Conservation (phyloP, 92 coral and sea anemone genomes). For the Actinernus sp. region DNA sequence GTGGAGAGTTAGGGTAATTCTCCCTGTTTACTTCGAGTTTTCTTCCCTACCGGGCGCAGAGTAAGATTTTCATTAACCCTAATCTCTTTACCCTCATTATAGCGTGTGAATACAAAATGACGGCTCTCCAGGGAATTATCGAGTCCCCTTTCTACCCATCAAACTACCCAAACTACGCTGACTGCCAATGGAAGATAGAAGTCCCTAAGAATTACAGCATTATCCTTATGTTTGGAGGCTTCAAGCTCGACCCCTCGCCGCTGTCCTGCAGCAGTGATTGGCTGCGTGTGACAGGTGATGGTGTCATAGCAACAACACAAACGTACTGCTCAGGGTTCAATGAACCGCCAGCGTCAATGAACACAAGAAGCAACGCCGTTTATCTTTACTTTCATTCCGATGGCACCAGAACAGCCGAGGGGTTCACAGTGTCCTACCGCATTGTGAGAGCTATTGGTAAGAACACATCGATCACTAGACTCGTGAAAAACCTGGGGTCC, state of each 20-base stretch:
- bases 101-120: slow-evolving; percentile 56
- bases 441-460: slow-evolving; percentile 22
- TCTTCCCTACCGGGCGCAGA: no score
- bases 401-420: not conserved
- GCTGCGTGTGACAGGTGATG: slow-evolving; percentile 25
- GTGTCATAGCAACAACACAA: slow-evolving; percentile 11
- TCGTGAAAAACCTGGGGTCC: no score
- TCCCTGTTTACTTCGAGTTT: no score
- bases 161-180: slow-evolving; percentile 25
- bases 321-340: slow-evolving; percentile 47
- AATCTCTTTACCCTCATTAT: not conserved
- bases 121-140: slow-evolving; percentile 28
- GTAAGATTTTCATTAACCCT: no score
- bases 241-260: slow-evolving; percentile 17
- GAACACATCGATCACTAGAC: no score
- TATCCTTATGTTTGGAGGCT: slow-evolving; percentile 23
- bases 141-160: slow-evolving; percentile 50
- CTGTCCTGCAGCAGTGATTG: slow-evolving; percentile 55
- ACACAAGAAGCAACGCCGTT: slow-evolving; percentile 27
- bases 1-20: no score
- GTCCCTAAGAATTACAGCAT: slow-evolving; percentile 52
- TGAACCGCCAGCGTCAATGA: slow-evolving; percentile 23
- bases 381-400: slow-evolving; percentile 43
- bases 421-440: slow-evolving; percentile 40
- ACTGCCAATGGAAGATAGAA: slow-evolving; percentile 56